Evolutionary conservation across 2,888 invertebrate genomes (phyloP), one percentile per base, ranked within the genome.

Genomic region (Epinotia brunnichana): DNA sequence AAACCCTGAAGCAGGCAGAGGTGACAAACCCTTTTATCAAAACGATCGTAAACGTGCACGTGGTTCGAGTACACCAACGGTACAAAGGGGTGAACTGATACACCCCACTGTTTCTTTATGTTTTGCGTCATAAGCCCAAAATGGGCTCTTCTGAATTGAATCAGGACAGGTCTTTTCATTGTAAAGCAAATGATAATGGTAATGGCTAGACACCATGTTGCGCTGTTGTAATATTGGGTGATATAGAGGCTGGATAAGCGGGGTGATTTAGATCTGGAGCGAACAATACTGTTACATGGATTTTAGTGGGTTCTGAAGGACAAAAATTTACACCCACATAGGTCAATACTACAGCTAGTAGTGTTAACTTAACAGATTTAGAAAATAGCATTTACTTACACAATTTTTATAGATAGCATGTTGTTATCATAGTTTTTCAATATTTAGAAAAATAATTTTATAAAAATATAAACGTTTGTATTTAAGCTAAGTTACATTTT

Each of bases 111-210:
- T 87, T 90, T 87, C 90, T 92, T 91, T 91, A 90, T 90, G 86
- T 88, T 87, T 87, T 85, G 86, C 87, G 86, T 89, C 91, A 92
- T 92, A 90, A 87, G 82, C 83, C 83, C 86, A 82, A 83, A 90
- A 90, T 89, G 88, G 88, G 84, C 81, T 85, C 82, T 82, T 85
- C 85, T 87, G 87, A 85, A 88, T 88, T 86, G 84, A 83, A 86
- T 85, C 85, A 82, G 84, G 82, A 86, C 85, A 83, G 84, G 84
- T 81, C 83, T 85, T 82, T 85, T 87, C 88, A 90, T 92, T 91
- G 90, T 91, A 82, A 87, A 85, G 87, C 90, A 88, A 92, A 92
- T 90, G 90, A 89, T 91, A 89, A 91, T 90, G 90, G 88, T 89
- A 86, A 91, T 90, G 83, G 85, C 81, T 74, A 84, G 88, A 88